Base-by-base conservation (phyloP, 64 coral and sea anemone species). In the Stylophora pistillata region DNA sequence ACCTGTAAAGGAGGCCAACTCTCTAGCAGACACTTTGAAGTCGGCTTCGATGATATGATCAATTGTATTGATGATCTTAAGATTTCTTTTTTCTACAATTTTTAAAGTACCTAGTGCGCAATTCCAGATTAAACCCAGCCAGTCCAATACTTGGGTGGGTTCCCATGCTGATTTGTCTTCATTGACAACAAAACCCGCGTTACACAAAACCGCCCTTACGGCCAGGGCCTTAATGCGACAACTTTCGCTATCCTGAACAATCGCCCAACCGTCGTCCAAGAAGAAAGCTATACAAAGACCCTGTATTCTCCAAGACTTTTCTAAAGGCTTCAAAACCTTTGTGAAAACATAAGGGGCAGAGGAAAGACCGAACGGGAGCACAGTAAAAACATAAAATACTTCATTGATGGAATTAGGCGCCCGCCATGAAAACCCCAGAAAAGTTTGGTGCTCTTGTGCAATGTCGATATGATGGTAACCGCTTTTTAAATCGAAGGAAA, bases 301-400 rank as follows among this genome's bases (percentile, higher is more conserved):
- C 56, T 86, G 73, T 68, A 86, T 54, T 72, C 82, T 79, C 90
- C 82, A 86, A 86, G 78, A 77, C 55, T 86, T 92, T 71, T 85
- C 89, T 76, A 91, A 75, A 34, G 89, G 89, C 58, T 86, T 86
- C 66, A 92, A 64, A 78, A 76, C 21, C 28, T 92, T 92, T 30
- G 90, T 92, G 73, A 89, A 92, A 86, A 86, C 14, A 79, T 21
- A 78, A 68, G 58, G 76, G 74, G 47, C 58, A 27, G 82, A 53
- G 29, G n/a, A n/a, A n/a, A n/a, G n/a, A n/a, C n/a, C n/a, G n/a
- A n/a, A n/a, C n/a, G n/a, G n/a, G n/a, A n/a, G n/a, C n/a, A n/a
- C n/a, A n/a, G n/a, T n/a, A n/a, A n/a, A n/a, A n/a, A n/a, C n/a
- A n/a, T n/a, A n/a, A n/a, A n/a, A n/a, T n/a, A n/a, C n/a, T n/a